Evolutionary conservation across 2,797 vertebrate genomes (phyloP).

Genomic region (Poecilia velifera): DNA sequence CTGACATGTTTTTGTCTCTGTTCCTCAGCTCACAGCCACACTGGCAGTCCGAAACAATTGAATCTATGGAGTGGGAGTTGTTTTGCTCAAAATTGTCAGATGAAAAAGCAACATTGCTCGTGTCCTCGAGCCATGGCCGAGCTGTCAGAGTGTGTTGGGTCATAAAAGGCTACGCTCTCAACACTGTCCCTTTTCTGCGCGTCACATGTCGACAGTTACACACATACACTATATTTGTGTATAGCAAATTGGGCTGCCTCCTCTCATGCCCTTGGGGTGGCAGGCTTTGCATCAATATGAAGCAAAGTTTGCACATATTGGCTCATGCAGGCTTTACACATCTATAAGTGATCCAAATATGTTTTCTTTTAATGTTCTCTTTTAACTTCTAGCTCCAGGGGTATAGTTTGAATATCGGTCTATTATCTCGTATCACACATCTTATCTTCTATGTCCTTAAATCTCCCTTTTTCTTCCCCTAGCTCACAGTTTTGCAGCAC

Average conservation of each 20-base stretch:
- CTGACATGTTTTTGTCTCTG: slow-evolving; percentile 72
- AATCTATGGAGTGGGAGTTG: slow-evolving; percentile 66
- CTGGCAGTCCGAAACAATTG: slow-evolving; percentile 70
- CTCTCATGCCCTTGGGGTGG: slow-evolving; percentile 41
- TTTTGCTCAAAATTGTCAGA: slow-evolving; percentile 80
- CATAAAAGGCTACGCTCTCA: slow-evolving; percentile 81
- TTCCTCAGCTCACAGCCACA: slow-evolving; percentile 57
- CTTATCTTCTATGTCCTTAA: slow-evolving; percentile 72
- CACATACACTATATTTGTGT: slow-evolving; percentile 72
- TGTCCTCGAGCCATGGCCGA: slow-evolving; percentile 80
- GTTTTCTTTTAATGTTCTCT: slow-evolving; percentile 70
- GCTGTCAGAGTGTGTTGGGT: slow-evolving; percentile 85
- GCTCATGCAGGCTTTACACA: slow-evolving; percentile 64
- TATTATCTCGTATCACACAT: slow-evolving; percentile 76
- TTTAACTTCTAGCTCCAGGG: slow-evolving; percentile 68
- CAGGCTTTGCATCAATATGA: slow-evolving; percentile 55
- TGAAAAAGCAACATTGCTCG: slow-evolving; percentile 77
- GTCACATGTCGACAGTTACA: slow-evolving; percentile 79
- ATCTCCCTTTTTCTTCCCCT: slow-evolving; percentile 53
- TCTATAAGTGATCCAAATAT: slow-evolving; percentile 74
- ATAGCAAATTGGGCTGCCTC: slow-evolving; percentile 61
- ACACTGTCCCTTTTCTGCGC: slow-evolving; percentile 82
- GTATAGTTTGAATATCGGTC: slow-evolving; percentile 73
- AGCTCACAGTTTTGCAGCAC: slow-evolving; percentile 26
- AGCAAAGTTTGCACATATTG: slow-evolving; percentile 67